Conservation (phyloP, 2,888 invertebrate genomes). For the Acronicta alni region DNA sequence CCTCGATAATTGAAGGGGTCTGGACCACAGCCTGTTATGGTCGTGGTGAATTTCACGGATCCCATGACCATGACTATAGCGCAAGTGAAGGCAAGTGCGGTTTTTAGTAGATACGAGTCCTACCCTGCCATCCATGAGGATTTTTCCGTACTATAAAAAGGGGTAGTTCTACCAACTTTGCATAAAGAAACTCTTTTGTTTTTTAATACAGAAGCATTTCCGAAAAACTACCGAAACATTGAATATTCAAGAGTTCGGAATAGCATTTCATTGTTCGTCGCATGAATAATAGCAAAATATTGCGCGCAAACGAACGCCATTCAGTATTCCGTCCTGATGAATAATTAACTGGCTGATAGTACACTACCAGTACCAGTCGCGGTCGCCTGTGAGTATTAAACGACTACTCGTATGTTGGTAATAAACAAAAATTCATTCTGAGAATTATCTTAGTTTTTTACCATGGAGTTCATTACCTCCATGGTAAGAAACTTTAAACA, state of each 20-base stretch:
- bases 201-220: slow-evolving; percentile 25
- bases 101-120: too few relatives aligned
- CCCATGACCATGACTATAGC: too few relatives aligned
- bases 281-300: slow-evolving; percentile 51
- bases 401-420: not conserved
- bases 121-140: too few relatives aligned
- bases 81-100: too few relatives aligned
- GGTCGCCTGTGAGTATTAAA: slow-evolving; percentile 9
- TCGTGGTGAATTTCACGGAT: too few relatives aligned
- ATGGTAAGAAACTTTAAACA: too few relatives aligned
- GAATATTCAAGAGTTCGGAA: slow-evolving; percentile 42
- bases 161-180: not conserved
- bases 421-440: slow-evolving; percentile 1
- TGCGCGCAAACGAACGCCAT: slow-evolving; percentile 48
- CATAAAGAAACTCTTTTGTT: slow-evolving; percentile 9
- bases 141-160: too few relatives aligned
- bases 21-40: too few relatives aligned
- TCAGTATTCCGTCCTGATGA: slow-evolving; percentile 56
- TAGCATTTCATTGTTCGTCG: slow-evolving; percentile 42
- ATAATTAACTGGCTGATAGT: slow-evolving; percentile 58
- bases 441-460: too few relatives aligned
- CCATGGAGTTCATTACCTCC: too few relatives aligned
- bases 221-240: slow-evolving; percentile 19
- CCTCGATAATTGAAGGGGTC: too few relatives aligned
- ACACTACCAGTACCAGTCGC: slow-evolving; percentile 25